phyloP scores from a whole-genome alignment of 2,113 vertebrate genomes.

The Eulemur rufifrons region DNA sequence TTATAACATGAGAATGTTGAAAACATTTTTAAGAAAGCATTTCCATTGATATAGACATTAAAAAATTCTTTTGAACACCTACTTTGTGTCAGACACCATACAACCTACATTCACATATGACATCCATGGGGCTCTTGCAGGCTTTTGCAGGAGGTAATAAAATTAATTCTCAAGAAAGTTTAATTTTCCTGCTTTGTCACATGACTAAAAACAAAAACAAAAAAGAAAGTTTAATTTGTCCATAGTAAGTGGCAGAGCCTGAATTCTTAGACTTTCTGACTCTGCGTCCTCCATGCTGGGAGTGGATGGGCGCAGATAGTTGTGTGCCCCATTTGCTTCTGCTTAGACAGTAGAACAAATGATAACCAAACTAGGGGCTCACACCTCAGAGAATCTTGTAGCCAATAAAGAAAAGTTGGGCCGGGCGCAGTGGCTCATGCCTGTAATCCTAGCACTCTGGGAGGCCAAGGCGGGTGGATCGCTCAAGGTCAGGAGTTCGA shows the following conservation, averaged over 20 bases:
- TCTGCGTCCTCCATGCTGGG: background rate
- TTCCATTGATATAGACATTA: background rate
- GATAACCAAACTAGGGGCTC: background rate
- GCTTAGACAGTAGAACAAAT: background rate
- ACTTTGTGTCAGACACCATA: background rate
- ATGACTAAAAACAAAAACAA: too few relatives aligned
- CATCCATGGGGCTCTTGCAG: background rate
- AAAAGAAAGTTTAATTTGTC: background rate
- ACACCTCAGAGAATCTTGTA: background rate
- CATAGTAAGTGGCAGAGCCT: background rate
- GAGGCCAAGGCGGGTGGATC: too few relatives aligned
- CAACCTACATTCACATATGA: background rate
- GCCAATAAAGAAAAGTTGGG: background rate
- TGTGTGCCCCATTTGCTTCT: background rate
- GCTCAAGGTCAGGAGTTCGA: too few relatives aligned
- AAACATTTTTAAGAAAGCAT: background rate
- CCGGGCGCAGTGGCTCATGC: too few relatives aligned
- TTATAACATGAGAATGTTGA: background rate
- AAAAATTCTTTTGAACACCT: background rate
- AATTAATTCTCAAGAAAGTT: background rate
- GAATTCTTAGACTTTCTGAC: background rate
- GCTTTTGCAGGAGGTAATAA: background rate
- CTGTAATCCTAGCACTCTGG: too few relatives aligned
- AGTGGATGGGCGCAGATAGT: background rate
- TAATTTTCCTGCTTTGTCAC: background rate